Evolutionary conservation across 64 coral and sea anemone species (phyloP).

Genomic region (Orbicella faveolata): DNA sequence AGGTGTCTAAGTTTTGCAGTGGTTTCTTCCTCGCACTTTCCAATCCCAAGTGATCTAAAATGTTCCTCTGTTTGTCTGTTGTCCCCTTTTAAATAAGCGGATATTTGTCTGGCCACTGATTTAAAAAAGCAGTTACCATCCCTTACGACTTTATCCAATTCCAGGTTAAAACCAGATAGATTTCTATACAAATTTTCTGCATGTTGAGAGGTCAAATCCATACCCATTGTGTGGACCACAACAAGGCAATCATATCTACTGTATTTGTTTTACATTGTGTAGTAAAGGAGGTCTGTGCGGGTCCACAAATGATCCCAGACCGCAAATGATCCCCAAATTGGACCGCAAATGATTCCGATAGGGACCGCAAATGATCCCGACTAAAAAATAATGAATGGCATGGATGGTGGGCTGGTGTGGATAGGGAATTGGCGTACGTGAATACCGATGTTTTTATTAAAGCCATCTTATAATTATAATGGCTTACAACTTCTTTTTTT

Average conservation of each 20-base stretch:
- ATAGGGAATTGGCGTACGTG: no score
- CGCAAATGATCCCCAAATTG: no score
- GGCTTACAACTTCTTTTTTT: no score
- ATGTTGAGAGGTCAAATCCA: constrained; percentile 57
- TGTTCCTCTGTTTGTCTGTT: constrained; percentile 23
- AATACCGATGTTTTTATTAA: no score
- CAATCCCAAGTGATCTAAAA: constrained; percentile 22
- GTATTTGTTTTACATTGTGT: constrained; percentile 67
- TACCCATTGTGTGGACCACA: constrained; percentile 15
- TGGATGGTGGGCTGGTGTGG: no score
- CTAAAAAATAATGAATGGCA: no score
- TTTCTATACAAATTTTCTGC: constrained; percentile 58
- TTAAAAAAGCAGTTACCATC: constrained; percentile 84
- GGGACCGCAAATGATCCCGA: no score
- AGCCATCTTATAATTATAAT: no score
- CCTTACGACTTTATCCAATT: constrained; percentile 45
- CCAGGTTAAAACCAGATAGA: constrained; percentile 62
- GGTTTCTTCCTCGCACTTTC: constrained; percentile 53
- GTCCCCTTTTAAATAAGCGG: constrained; percentile 12
- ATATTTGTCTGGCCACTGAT: constrained; percentile 48
- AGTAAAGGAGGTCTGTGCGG: no score
- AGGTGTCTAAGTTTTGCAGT: constrained; percentile 44
- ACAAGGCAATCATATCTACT: constrained; percentile 58
- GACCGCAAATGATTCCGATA: no score
- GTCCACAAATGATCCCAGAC: no score